phyloP scores from a whole-genome alignment of 2,797 vertebrate species.

The Sebastes baramenuke region DNA sequence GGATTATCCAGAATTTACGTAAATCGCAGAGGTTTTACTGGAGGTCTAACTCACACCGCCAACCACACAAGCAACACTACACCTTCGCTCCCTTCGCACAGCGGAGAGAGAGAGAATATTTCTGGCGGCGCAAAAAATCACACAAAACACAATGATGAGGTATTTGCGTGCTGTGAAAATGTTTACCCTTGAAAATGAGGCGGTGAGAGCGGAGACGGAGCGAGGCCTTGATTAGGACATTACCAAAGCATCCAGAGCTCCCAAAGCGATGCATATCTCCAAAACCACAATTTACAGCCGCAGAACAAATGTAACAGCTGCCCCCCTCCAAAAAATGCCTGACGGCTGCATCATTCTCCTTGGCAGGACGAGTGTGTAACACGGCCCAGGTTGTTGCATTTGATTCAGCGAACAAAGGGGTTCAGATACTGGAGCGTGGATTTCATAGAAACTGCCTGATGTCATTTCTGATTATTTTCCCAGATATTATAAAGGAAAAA shows the following conservation, averaged over 20 bases:
- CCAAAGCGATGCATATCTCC: slow-evolving; percentile 70
- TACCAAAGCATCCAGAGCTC: slow-evolving; percentile 68
- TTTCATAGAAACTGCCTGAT: slow-evolving; percentile 15
- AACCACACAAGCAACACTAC: slow-evolving; percentile 29
- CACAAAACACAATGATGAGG: slow-evolving; percentile 64
- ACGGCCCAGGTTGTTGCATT: slow-evolving; percentile 63
- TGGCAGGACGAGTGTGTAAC: slow-evolving; percentile 51
- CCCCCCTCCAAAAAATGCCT: slow-evolving; percentile 61
- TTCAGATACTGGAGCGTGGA: slow-evolving; percentile 10
- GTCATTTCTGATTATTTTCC: slow-evolving; percentile 32
- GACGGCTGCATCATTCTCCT: slow-evolving; percentile 64
- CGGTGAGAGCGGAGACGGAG: slow-evolving; percentile 61
- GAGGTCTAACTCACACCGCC: slow-evolving; percentile 9
- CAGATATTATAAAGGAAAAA: slow-evolving; percentile 15
- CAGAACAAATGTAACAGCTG: slow-evolving; percentile 75
- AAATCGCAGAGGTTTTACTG: slow-evolving; percentile 41
- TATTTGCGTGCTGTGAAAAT: slow-evolving; percentile 75
- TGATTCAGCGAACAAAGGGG: slow-evolving; percentile 38
- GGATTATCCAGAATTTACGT: slow-evolving; percentile 72
- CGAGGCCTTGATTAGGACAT: slow-evolving; percentile 77
- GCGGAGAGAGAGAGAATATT: slow-evolving; percentile 31
- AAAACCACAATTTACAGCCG: slow-evolving; percentile 69
- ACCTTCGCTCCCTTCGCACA: slow-evolving; percentile 37
- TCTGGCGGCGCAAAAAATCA: slow-evolving; percentile 36
- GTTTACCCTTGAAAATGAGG: slow-evolving; percentile 79